Base-by-base conservation (phyloP, 2,113 vertebrate species). In the Heterotis niloticus region DNA sequence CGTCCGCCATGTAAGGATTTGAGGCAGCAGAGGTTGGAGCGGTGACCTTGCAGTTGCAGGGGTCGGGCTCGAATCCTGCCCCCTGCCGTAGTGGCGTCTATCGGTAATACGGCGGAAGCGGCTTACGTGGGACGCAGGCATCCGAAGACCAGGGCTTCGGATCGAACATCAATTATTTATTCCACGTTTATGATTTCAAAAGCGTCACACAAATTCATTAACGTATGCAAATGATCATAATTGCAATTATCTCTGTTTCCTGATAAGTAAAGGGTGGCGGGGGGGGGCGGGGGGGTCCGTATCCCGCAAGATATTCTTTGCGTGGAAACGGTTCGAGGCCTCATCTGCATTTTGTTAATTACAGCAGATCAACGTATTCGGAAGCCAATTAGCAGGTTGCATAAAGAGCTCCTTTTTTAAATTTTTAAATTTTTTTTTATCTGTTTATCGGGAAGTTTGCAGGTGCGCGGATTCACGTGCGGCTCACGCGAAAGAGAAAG, bases 171-270 rank as follows among this genome's bases (percentile, higher is more conserved):
- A 87, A 83, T 88, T 81, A 83, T 88, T 88, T 87, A 88, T 85
- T 87, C 80, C 76, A 84, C 72, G 80, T 81, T 78, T 78, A 72
- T 62, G 79, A 88, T 85, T 83, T 80, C 79, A 84, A 83, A 86
- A 81, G 83, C 81, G 82, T 80, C 77, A 81, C 82, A 88, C 85
- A 87, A 86, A 87, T 86, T 89, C 68, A 90, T 89, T 88, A 89
- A 88, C 80, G 79, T 88, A 89, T 89, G 89, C 88, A 89, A 91
- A 91, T 90, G 24, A 83, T 80, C 83, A 72, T 86, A 89, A 89
- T 88, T 89, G 86, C 84, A 90, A 87, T 89, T 88, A 90, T 90
- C 89, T 88, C 79, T 82, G 77, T 84, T 88, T 90, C 84, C 85
- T 85, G 80, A 86, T 88, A 85, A 89, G 86, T 56, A 82, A 81